Evolutionary conservation across 2,797 vertebrate genomes (phyloP), one percentile per base, ranked within the genome.

Genomic region (Tragelaphus oryx): DNA sequence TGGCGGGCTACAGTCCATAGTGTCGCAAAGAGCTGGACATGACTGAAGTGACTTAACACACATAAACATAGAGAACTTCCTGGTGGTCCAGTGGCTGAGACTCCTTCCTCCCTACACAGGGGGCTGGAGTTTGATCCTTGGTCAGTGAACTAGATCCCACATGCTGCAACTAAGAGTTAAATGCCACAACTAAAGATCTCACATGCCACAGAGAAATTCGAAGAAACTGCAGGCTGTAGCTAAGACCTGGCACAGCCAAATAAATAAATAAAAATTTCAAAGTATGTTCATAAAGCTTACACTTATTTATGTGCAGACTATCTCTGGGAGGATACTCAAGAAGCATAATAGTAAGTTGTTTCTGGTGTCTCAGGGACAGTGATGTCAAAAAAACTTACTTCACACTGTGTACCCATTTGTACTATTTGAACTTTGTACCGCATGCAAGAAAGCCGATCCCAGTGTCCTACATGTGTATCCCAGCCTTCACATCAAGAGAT

Each of bases 391-490:
- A 93, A 57, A 54, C n/a, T 37, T 80, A 28, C 48, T 91, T 81
- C 16, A 85, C 6, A 44, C 3, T 54, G n/a, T 78, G 28, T 68
- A 76, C n/a, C 48, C 44, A 11, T 10, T 92, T 46, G 28, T 44
- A 55, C 84, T 46, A 3, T 74, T 65, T 82, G 83, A 52, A 82
- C 93, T 91, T 48, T 96, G 41, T 68, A 33, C 41, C 48, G 59
- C 59, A 44, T 28, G 22, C 50, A 55, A 68, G 82, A 28, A 14
- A 93, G 33, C 28, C 50, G 1, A 5, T 93, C 37, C 65, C 24
- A 83, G 1, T 16, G 37, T 28, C 1, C 14, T 22, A 14, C 13
- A 20, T 0, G 4, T 33, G 5, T 57, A 46, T 13, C 14, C 4
- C 46, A 59, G 22, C 91, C 55, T 93, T 86, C 28, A 24, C 24